These are phyloP conservation scores for Cynoglossus semilaevis DNA, from an alignment of 2,113 vertebrate genomes.

Conservation along the genomic window DNA sequence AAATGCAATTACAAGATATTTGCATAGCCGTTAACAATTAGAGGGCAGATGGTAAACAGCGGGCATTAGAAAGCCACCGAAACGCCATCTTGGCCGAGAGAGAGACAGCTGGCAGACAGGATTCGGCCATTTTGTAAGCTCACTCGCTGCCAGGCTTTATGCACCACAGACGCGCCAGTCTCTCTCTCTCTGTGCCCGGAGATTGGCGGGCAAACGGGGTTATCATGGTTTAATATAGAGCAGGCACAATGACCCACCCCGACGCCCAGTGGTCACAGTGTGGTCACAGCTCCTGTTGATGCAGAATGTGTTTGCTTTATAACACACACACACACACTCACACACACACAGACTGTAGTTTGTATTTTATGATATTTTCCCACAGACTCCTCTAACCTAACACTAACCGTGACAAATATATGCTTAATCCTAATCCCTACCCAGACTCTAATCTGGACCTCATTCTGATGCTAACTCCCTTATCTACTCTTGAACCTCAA, in stretches of 20 bases:
- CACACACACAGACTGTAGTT: constrained; percentile 14
- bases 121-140: constrained; percentile 78
- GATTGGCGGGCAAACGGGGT: constrained; percentile 59
- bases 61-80: constrained; percentile 62
- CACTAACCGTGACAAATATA: too few species aligned
- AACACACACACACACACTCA: constrained; percentile 12
- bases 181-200: constrained; percentile 57
- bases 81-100: constrained; percentile 79
- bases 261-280: constrained; percentile 42
- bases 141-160: constrained; percentile 70
- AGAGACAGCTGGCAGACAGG: constrained; percentile 76
- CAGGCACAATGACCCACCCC: constrained; percentile 50
- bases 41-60: constrained; percentile 78
- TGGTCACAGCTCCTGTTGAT: constrained; percentile 50
- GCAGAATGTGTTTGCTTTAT: constrained; percentile 23
- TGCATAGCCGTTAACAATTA: constrained; percentile 80
- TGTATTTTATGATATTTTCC: not conserved
- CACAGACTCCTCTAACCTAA: too few species aligned
- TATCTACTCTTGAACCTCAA: too few species aligned
- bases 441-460: too few species aligned
- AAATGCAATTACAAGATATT: constrained; percentile 84
- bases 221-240: constrained; percentile 54
- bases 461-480: too few species aligned
- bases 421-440: too few species aligned
- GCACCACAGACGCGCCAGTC: constrained; percentile 53